Conservation (phyloP, 30 jellyfish, hydroid and myxozoan species). For the Pelagia noctiluca region DNA sequence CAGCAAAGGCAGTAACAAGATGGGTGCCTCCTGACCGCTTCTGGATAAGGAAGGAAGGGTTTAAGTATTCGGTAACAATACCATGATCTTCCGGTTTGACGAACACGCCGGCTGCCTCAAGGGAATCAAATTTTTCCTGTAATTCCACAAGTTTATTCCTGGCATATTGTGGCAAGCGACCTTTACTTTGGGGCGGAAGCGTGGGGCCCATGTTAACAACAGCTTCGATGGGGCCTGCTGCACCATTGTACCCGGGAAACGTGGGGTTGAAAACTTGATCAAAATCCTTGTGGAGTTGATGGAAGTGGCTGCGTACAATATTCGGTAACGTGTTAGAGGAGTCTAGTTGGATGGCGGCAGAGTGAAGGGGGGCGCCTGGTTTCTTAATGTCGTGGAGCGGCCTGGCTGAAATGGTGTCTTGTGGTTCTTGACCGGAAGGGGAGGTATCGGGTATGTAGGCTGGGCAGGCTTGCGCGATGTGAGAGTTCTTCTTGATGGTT, state of each 20-base stretch:
- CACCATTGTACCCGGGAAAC: no score
- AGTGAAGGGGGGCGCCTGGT: no score
- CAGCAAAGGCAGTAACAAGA: no score
- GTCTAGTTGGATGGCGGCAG: no score
- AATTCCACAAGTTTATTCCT: constrained; percentile 40
- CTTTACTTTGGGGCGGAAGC: constrained; percentile 71
- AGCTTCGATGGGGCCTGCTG: no score
- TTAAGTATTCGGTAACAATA: not conserved
- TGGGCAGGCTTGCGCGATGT: constrained; percentile 11
- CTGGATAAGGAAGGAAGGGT: constrained; percentile 62
- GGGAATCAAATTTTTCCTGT: no score
- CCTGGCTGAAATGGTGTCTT: no score
- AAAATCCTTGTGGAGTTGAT: not conserved
- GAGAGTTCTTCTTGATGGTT: constrained; percentile 6
- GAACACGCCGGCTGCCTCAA: constrained; percentile 59
- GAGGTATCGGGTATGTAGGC: no score
- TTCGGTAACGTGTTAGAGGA: constrained; percentile 9
- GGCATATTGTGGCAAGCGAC: constrained; percentile 57
- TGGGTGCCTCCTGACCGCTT: constrained; percentile 62
- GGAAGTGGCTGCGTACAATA: not conserved
- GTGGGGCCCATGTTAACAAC: no score
- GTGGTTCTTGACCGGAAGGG: no score
- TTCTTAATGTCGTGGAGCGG: no score
- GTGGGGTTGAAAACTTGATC: no score
- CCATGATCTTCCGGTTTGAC: constrained; percentile 58